Percentiles rank a stretch among this genome's conserved stretches.
phyloP scores from a whole-genome alignment of 1,140 invertebrate genomes.

The Chrysoperla carnea region DNA sequence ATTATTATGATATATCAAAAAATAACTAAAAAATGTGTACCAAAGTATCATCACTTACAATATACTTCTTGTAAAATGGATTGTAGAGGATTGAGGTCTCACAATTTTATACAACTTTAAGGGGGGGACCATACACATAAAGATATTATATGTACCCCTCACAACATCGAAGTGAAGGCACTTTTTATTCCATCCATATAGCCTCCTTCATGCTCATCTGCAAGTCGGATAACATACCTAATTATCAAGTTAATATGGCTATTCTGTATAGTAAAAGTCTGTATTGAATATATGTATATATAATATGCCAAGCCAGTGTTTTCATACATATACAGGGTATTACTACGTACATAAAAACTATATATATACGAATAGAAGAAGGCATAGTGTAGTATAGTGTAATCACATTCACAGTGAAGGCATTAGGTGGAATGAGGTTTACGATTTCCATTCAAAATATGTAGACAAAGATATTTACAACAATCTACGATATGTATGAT shows the following conservation, averaged over 20 bases:
- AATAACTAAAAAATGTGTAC: no score
- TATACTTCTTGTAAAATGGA: slow-evolving; percentile 13
- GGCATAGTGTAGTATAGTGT: no score
- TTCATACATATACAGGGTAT: no score
- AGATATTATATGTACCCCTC: slow-evolving; percentile 6
- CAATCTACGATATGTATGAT: no score
- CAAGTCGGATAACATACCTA: slow-evolving; percentile 78
- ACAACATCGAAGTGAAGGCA: slow-evolving; percentile 12
- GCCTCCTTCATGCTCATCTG: slow-evolving; percentile 45
- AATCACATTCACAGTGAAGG: no score
- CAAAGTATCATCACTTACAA: not conserved
- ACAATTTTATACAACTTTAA: slow-evolving; percentile 22
- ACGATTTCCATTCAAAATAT: slow-evolving; percentile 16
- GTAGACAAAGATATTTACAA: slow-evolving; percentile 12
- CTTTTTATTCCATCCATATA: slow-evolving; percentile 25
- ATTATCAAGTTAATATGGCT: slow-evolving; percentile 79
- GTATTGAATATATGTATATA: no score
- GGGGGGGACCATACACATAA: slow-evolving; percentile 15
- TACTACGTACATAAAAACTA: no score
- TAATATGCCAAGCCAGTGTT: no score
- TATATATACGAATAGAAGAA: no score
- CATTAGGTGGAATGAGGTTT: slow-evolving; percentile 21
- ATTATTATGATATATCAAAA: no score
- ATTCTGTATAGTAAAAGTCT: slow-evolving; percentile 28
- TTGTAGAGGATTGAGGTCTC: slow-evolving; percentile 19